Conservation (phyloP, 1,140 invertebrate species). For the Littorina saxatilis region DNA sequence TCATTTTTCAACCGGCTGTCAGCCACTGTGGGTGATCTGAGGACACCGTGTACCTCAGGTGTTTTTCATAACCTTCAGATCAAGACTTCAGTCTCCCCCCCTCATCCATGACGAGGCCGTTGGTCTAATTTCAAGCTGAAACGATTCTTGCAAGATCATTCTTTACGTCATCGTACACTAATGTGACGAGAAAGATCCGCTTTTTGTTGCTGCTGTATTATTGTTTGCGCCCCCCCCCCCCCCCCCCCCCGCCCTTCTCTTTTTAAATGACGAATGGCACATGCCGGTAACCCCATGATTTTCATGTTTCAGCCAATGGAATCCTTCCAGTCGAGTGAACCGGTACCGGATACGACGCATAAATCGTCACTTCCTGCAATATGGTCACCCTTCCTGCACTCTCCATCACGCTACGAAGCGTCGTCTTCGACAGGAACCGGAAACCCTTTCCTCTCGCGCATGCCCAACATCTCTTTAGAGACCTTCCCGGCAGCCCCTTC, state of each 20-base stretch:
- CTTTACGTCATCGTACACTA: not conserved
- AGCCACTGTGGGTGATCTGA: too few species aligned
- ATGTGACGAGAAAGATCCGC: not conserved
- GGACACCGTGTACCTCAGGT: too few species aligned
- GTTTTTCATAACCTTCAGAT: too few species aligned
- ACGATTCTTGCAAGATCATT: not conserved
- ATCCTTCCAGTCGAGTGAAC: not conserved
- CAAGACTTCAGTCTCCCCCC: too few species aligned
- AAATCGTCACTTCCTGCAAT: constrained; percentile 1
- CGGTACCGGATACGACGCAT: not conserved
- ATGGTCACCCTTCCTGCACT: not conserved
- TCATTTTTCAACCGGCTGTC: too few species aligned
- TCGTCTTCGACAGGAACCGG: too few species aligned
- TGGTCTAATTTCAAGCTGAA: not conserved
- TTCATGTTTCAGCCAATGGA: not conserved
- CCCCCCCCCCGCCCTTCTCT: too few species aligned
- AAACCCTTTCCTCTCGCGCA: constrained; percentile 1
- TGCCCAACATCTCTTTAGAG: constrained; percentile 15
- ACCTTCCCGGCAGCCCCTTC: not conserved
- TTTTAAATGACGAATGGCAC: too few species aligned
- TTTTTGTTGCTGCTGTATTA: too few species aligned
- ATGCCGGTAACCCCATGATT: not conserved
- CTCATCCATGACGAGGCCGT: too few species aligned
- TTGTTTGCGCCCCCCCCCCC: too few species aligned
- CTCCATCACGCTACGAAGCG: not conserved